Evolutionary conservation across 2,888 invertebrate species (phyloP), one percentile per base, ranked within the genome.

Genomic region (Agrilus cyanescens): DNA sequence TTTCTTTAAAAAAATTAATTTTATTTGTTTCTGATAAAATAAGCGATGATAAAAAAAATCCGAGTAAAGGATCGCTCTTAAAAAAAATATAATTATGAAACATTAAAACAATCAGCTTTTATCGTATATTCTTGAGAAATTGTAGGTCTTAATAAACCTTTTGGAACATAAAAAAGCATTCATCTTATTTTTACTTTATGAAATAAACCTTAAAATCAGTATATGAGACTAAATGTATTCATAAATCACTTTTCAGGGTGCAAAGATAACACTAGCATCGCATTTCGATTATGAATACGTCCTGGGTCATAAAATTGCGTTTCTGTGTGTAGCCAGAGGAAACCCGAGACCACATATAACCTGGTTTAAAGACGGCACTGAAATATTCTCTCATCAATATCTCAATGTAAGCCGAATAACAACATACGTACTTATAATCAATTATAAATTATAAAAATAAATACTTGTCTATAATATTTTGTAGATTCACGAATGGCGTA

Each of bases 301-400:
- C 42, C 69, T 95, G 58, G 94, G 94, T 0, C 91, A 94, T 64
- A 94, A 94, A 70, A 90, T 94, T 49, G 86, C 89, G 8, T 90
- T 94, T 62, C 71, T 94, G 45, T 95, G 94, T 64, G 84, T 87
- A 36, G 94, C 94, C 1, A 81, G 83, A 59, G 94, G 94, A 1
- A 80, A 81, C 50, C 94, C 94, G 0, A 71, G 90, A 35, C 94
- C 94, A 0, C 86, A 88, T 52, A 89, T 94, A 49, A 94, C 91
- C 14, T 95, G 94, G 94, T 90, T 87, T 65, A 95, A 94, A 64
- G 93, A 94, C 63, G 93, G 91, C 25, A 82, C 85, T 12, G 94
- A 95, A 68, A 84, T 94, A 60, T 90, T 88, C 58, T 81, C 85
- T 20, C 91, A 91, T 70, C 77, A 83, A 43, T 89, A 89, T 63